Conservation (phyloP, 92 coral and sea anemone species). For the Anthopleura xanthogrammica region DNA sequence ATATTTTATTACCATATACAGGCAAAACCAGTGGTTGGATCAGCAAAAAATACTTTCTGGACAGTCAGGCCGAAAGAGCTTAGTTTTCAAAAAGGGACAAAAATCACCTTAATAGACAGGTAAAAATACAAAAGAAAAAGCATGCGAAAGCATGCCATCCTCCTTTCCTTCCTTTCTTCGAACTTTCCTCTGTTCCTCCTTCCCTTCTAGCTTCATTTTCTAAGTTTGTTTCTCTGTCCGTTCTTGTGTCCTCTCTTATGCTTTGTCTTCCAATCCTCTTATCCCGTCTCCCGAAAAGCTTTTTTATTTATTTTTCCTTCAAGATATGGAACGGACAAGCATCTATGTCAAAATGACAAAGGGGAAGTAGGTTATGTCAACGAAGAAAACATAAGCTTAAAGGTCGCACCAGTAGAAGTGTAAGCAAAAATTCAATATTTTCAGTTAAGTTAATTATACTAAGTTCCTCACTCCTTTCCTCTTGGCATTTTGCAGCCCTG, state of each 20-base stretch:
- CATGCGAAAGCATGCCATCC: not conserved
- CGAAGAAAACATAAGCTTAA: not conserved
- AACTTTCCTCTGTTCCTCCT: no score
- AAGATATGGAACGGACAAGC: not conserved
- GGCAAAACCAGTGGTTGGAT: not conserved
- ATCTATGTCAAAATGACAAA: not conserved
- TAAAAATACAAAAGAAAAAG: not conserved
- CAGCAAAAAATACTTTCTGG: not conserved
- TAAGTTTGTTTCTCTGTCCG: not conserved
- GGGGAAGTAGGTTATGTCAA: not conserved
- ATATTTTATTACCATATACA: not conserved
- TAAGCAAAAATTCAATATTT: not conserved
- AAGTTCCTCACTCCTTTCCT: no score
- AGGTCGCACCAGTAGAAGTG: not conserved
- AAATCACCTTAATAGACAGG: constrained; percentile 1
- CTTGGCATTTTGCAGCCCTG: no score
- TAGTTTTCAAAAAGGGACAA: not conserved
- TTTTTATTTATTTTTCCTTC: not conserved
- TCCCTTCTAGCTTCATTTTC: no score
- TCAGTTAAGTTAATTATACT: no score
- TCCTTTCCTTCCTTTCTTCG: not conserved
- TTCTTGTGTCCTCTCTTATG: not conserved
- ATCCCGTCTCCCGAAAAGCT: not conserved
- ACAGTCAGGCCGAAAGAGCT: not conserved
- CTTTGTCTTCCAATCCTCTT: not conserved